Conservation (phyloP, 2,113 vertebrate genomes). For the Tragelaphus imberbis region DNA sequence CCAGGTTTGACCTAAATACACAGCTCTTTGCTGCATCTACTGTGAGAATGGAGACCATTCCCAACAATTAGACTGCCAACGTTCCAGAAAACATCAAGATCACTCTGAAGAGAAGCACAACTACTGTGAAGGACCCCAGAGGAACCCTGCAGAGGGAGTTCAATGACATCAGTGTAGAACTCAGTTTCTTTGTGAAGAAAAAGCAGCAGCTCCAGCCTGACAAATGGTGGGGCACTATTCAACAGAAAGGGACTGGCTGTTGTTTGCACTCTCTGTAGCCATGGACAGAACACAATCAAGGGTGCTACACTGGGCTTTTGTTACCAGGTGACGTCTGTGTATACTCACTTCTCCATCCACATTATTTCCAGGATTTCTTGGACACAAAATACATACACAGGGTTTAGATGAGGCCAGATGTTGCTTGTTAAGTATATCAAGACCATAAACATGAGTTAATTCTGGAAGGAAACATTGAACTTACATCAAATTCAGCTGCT, state of each 20-base stretch:
- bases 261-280: not conserved
- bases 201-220: not conserved
- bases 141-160: not conserved
- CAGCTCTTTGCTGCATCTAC: not conserved
- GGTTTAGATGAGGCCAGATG: not conserved
- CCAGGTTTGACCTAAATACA: not conserved
- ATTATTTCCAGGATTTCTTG: not conserved
- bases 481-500: not conserved
- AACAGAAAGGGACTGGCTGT: not conserved
- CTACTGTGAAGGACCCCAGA: not conserved
- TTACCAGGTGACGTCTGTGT: not conserved
- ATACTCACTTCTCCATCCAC: not conserved
- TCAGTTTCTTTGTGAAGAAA: not conserved
- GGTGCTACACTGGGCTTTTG: not conserved
- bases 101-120: not conserved
- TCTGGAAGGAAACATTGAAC: not conserved
- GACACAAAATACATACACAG: not conserved
- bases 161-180: not conserved
- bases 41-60: not conserved
- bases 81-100: not conserved
- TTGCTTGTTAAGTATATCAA: not conserved
- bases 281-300: not conserved
- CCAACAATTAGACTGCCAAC: not conserved
- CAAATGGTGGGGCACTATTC: not conserved
- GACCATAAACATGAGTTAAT: not conserved